Conservation (phyloP, 2,113 vertebrate genomes). For the Trichomycterus rosablanca region DNA sequence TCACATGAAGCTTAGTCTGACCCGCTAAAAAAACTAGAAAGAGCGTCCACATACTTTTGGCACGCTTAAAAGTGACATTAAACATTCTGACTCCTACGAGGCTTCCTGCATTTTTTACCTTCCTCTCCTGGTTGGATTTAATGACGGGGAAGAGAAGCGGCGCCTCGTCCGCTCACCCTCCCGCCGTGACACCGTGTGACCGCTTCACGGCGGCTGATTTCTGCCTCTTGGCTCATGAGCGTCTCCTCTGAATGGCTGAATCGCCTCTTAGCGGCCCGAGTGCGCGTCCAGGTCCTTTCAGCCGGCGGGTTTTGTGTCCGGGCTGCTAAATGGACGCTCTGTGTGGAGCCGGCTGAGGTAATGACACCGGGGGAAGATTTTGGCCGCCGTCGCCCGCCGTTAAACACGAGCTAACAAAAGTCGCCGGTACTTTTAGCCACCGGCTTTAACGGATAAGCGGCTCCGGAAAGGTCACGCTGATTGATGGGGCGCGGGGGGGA, state of each 20-base stretch:
- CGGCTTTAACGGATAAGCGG: constrained; percentile 63
- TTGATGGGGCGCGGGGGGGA: constrained; percentile 17
- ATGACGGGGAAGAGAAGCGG: constrained; percentile 49
- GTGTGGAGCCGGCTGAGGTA: constrained; percentile 67
- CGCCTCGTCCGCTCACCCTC: constrained; percentile 33
- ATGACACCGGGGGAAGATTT: constrained; percentile 55
- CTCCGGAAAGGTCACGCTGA: constrained; percentile 46
- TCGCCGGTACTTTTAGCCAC: constrained; percentile 64
- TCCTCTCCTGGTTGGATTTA: too few relatives aligned
- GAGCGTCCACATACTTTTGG: background rate
- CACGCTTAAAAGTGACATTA: too few relatives aligned
- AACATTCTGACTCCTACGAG: too few relatives aligned
- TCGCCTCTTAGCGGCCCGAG: constrained; percentile 54
- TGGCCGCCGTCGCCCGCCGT: constrained; percentile 51
- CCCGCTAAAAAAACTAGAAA: background rate
- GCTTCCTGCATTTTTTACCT: too few relatives aligned
- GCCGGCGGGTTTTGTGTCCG: constrained; percentile 47
- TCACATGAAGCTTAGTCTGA: background rate
- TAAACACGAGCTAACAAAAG: constrained; percentile 59
- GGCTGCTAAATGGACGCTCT: constrained; percentile 60
- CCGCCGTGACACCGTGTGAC: constrained; percentile 44
- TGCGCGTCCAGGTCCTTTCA: constrained; percentile 47
- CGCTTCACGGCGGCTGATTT: constrained; percentile 53
- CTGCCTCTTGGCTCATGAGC: constrained; percentile 27
- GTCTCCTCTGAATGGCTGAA: constrained; percentile 62